Base-by-base conservation (phyloP, 64 coral and sea anemone species). In the Pocillopora damicornis region DNA sequence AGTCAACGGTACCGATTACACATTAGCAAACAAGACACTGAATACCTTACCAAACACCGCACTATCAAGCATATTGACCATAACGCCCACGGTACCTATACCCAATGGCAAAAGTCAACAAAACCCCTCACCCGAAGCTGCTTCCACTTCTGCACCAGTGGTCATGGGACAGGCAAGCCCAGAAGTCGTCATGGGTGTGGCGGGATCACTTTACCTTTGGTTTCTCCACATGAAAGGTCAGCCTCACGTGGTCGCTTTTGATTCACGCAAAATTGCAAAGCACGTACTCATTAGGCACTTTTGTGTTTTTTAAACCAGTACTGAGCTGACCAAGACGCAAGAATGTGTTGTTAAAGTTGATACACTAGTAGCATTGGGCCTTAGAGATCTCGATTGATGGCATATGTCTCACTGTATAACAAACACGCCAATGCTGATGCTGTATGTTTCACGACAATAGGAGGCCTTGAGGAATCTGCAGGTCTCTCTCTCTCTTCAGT, bases 161-260 rank as follows among this genome's bases (percentile, higher is more conserved):
- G 64, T 85, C 18, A 85, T 85, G 81, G 64, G 13, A n/a, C 65
- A 73, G 17, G 36, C 67, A 85, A 73, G 65, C 26, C 42, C 65
- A 58, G 36, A 38, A 20, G 81, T 42, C 45, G 64, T 58, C 11
- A 85, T 85, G 65, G 81, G 81, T 12, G 64, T 85, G 37, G 64
- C 81, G 17, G 81, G 81, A 25, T 58, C 81, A 72, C 65, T 85
- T 42, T 85, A 85, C 37, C 20, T 85, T 57, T 85, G 81, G 81
- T 73, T 85, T 72, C 81, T 85, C 72, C 81, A 85, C 22, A 85
- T 85, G 81, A 85, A 85, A 85, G 81, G 81, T 85, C 51, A 22
- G 63, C 25, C 57, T 13, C 38, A 18, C 42, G 17, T 51, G 61
- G 11, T 37, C 13, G 35, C 4, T 36, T 37, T 75, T 35, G 11